Percentiles rank a stretch among this genome's conserved stretches.
These are phyloP conservation scores for Seladonia tumulorum DNA, from an alignment of 2,888 invertebrate species.

Conservation along the genomic window DNA sequence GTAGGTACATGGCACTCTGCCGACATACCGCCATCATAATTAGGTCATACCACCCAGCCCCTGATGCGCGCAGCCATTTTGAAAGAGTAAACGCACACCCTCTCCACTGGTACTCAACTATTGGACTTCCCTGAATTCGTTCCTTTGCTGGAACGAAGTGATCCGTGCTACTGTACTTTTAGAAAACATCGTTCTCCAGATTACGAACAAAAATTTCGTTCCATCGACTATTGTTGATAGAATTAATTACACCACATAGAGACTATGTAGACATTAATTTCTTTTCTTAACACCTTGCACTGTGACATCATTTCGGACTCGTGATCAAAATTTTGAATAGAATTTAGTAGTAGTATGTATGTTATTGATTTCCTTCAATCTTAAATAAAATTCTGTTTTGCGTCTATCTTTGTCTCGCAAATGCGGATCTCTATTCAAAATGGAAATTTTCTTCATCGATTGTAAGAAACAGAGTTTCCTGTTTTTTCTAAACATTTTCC, in stretches of 20 bases:
- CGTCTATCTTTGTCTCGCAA: no score
- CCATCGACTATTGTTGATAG: not conserved
- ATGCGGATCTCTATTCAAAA: no score
- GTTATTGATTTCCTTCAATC: no score
- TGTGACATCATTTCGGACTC: not conserved
- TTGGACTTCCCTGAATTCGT: conserved; percentile 24
- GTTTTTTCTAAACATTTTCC: no score
- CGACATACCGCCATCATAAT: conserved; percentile 72
- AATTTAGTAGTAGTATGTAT: no score
- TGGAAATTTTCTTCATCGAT: no score
- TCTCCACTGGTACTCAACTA: conserved; percentile 12
- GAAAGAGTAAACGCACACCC: conserved; percentile 44
- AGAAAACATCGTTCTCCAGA: not conserved
- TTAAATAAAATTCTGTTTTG: no score
- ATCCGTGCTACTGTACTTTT: not conserved
- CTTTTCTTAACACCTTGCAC: not conserved
- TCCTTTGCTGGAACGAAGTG: not conserved
- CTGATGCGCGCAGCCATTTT: conserved; percentile 59
- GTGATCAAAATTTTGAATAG: no score
- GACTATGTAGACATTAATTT: not conserved
- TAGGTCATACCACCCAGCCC: conserved; percentile 73
- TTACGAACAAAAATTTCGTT: not conserved
- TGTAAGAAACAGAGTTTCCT: no score
- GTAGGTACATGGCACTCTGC: conserved; percentile 59
- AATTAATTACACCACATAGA: not conserved